These are phyloP conservation scores for Mesocricetus auratus DNA, from an alignment of 2,113 vertebrate genomes.

Conservation along the genomic window DNA sequence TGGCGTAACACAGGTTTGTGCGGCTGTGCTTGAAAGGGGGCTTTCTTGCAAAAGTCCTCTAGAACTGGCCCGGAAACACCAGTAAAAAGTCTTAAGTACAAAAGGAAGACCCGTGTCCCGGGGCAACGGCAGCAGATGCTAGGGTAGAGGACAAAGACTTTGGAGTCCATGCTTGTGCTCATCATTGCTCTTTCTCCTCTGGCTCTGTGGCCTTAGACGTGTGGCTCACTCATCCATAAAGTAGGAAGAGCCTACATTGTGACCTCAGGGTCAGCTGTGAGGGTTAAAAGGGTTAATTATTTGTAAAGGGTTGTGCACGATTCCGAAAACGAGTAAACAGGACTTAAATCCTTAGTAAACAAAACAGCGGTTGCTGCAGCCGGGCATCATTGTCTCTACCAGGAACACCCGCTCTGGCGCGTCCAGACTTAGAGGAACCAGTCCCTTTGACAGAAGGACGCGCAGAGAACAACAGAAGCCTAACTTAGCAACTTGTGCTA, in stretches of 20 bases:
- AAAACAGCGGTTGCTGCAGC: not conserved
- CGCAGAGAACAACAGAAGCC: not conserved
- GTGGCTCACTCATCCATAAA: constrained; percentile 22
- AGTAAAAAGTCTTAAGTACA: rapidly evolving
- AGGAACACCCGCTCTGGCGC: not conserved
- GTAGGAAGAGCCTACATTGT: not conserved
- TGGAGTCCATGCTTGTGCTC: not conserved
- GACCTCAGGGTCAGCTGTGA: not conserved
- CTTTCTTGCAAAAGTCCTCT: not conserved
- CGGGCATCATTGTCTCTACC: not conserved
- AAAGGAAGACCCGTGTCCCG: not conserved
- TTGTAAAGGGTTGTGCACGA: not conserved
- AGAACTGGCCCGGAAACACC: not conserved
- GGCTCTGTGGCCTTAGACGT: not conserved
- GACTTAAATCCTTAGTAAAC: not conserved
- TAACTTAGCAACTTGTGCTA: not conserved
- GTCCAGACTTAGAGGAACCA: not conserved
- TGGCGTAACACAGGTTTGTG: not conserved
- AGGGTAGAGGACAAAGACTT: not conserved
- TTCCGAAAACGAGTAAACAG: not conserved
- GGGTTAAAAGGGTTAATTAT: constrained; percentile 32
- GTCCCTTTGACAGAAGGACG: not conserved
- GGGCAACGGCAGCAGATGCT: not conserved
- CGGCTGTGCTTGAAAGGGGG: not conserved
- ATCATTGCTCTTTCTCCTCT: not conserved